Percentiles rank a stretch among this genome's conserved stretches.
phyloP scores from a whole-genome alignment of 2,113 vertebrate genomes.

The Ptychochromis oligacanthus region DNA sequence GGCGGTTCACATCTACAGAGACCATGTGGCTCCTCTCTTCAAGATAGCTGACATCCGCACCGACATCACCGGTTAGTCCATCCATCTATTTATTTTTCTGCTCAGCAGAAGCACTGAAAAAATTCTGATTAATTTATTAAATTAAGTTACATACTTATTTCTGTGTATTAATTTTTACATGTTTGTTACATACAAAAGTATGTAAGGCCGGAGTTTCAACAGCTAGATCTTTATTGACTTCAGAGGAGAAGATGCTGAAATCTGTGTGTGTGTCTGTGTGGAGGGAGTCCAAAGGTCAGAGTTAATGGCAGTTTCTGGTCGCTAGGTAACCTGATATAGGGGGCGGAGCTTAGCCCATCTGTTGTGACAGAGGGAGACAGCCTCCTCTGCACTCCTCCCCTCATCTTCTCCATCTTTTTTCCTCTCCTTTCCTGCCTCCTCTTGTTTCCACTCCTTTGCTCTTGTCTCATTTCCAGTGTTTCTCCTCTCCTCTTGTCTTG shows the following conservation, averaged over 20 bases:
- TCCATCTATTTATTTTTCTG: background rate
- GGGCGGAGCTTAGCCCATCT: conserved; percentile 80
- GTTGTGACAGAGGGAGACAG: conserved; percentile 67
- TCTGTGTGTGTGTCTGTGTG: conserved; percentile 15
- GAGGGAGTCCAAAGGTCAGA: conserved; percentile 67
- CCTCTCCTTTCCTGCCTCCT: background rate
- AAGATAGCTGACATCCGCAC: conserved; percentile 90
- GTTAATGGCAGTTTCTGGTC: conserved; percentile 74
- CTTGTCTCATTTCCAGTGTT: background rate
- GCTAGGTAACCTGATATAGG: conserved; percentile 78
- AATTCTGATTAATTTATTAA: background rate
- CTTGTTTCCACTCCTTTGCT: background rate
- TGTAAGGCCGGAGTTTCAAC: background rate
- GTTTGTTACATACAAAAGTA: background rate
- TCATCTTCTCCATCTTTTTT: background rate
- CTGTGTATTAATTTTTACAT: background rate
- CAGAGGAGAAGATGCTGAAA: background rate
- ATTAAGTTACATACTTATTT: background rate
- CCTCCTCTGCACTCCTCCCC: conserved; percentile 31
- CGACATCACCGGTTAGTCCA: conserved; percentile 88
- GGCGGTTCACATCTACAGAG: conserved; percentile 86
- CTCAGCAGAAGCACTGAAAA: background rate
- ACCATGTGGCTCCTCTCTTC: conserved; percentile 92
- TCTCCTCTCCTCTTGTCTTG: background rate
- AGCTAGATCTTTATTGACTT: conserved; percentile 10